phyloP scores from a whole-genome alignment of 2,888 invertebrate genomes.

The Drosophila monieri region DNA sequence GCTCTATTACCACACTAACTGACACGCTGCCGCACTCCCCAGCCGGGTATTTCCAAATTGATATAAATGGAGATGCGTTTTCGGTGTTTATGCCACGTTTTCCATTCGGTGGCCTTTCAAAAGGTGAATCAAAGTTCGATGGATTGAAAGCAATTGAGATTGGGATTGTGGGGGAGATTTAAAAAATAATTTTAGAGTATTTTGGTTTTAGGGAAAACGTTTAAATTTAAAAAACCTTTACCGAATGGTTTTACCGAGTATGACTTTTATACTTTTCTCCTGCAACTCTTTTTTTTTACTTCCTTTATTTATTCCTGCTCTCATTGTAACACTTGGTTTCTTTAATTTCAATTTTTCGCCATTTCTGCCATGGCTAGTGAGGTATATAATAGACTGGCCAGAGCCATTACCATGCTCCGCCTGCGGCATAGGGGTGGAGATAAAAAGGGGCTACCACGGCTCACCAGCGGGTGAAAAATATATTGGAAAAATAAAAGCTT shows the following conservation, averaged over 20 bases:
- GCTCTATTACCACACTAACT: slow-evolving; percentile 48
- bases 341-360: slow-evolving; percentile 15
- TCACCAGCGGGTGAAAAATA: slow-evolving; percentile 7
- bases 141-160: neutral
- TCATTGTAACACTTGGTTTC: neutral
- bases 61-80: slow-evolving; percentile 66
- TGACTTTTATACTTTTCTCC: neutral
- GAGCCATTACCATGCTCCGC: slow-evolving; percentile 65
- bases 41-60: slow-evolving; percentile 43
- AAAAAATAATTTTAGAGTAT: too few relatives aligned
- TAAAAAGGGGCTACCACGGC: neutral
- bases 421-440: slow-evolving; percentile 47
- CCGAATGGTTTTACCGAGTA: neutral
- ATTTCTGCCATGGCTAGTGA: slow-evolving; percentile 60
- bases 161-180: neutral
- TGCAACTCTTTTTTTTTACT: neutral
- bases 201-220: neutral
- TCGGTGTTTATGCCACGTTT: slow-evolving; percentile 45
- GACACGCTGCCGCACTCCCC: slow-evolving; percentile 10
- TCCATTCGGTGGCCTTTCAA: neutral
- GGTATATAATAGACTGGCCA: slow-evolving; percentile 72
- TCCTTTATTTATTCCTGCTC: neutral
- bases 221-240: neutral
- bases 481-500: too few relatives aligned
- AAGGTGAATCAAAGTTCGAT: slow-evolving; percentile 6